phyloP scores from a whole-genome alignment of 2,113 vertebrate species.

The Sclerurus mexicanus region DNA sequence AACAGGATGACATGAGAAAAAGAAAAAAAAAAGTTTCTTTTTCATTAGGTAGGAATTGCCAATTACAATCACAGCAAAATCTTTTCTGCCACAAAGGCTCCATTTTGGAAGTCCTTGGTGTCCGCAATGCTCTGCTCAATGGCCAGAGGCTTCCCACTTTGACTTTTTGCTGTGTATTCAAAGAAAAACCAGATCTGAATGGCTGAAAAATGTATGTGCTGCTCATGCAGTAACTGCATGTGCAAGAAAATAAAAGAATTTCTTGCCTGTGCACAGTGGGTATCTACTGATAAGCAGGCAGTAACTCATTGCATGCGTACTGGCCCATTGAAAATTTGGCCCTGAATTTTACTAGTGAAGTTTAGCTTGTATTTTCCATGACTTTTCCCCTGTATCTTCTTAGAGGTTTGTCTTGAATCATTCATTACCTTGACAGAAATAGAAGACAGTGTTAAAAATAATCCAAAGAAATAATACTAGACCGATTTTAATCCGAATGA shows the following conservation, averaged over 20 bases:
- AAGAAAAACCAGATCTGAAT: background rate
- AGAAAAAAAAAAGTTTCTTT: background rate
- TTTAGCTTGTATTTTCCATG: background rate
- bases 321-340: background rate
- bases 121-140: background rate
- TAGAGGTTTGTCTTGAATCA: background rate
- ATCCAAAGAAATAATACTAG: background rate
- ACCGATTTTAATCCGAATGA: constrained; percentile 23
- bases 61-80: constrained; percentile 14
- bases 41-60: background rate
- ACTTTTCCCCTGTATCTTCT: background rate
- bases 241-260: background rate
- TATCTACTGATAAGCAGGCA: background rate
- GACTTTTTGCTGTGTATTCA: background rate
- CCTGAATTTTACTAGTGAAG: background rate
- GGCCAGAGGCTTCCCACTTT: background rate
- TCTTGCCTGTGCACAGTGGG: background rate
- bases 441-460: background rate
- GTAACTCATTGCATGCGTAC: background rate
- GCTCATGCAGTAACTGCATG: background rate
- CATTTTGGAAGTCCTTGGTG: background rate
- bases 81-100: background rate
- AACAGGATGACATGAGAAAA: background rate
- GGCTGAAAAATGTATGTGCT: background rate
- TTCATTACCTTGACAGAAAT: constrained; percentile 26